phyloP scores from a whole-genome alignment of 2,113 vertebrate species.

The Prolemur simus region DNA sequence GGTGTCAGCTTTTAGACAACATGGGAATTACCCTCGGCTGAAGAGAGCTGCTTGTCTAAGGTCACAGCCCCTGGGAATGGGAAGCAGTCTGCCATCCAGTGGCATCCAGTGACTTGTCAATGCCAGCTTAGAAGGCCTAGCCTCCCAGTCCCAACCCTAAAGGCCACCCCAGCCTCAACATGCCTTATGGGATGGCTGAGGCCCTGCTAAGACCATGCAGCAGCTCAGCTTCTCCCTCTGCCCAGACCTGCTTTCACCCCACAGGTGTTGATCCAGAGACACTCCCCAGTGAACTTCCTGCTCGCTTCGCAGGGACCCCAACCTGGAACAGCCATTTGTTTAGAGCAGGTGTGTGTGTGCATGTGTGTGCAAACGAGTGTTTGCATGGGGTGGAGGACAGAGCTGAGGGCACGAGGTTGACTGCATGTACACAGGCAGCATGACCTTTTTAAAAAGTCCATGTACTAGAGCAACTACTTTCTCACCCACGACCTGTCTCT shows the following conservation, averaged over 20 bases:
- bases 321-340: not conserved
- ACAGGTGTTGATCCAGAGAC: not conserved
- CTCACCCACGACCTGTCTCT: not conserved
- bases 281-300: not conserved
- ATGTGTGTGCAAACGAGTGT: rapidly evolving
- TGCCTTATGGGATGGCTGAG: not conserved
- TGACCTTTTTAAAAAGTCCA: not conserved
- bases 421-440: not conserved
- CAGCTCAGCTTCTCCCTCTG: not conserved
- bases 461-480: not conserved
- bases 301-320: not conserved
- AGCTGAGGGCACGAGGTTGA: not conserved
- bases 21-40: not conserved
- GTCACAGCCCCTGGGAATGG: not conserved
- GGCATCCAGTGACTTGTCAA: not conserved
- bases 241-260: too few relatives aligned
- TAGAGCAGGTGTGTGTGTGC: not conserved
- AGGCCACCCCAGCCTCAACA: not conserved
- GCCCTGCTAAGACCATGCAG: not conserved
- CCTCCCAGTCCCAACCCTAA: not conserved
- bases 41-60: not conserved
- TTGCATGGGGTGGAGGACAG: not conserved
- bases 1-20: not conserved
- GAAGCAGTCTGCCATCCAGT: not conserved
- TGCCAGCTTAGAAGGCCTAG: not conserved